Evolutionary conservation across 2,888 invertebrate species (phyloP), one percentile per base, ranked within the genome.

Genomic region (Entomobrya proxima): DNA sequence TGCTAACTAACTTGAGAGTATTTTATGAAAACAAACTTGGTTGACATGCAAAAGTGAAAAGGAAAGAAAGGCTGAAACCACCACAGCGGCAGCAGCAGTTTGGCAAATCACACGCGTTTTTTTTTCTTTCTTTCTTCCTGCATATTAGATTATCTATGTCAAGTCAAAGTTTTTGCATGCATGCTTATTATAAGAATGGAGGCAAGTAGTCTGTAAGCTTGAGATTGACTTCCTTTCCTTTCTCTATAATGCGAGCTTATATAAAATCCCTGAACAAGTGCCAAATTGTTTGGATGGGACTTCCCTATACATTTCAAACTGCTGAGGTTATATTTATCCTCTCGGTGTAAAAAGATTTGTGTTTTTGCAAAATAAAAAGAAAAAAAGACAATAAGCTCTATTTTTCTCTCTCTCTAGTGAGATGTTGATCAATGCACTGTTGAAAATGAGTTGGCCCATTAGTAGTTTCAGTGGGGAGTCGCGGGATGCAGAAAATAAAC

Each of bases 301-400:
- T 85, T 85, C 61, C 78, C 85, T 72, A 35, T 18, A 61, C 67
- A 37, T 61, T 64, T 72, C 5, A 64, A 44, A 37, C 50, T 61
- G 74, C 75, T 74, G 61, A 75, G 64, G 79, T 79, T 85, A 85
- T 74, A 85, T 85, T 85, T 85, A 85, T 85, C 85, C 64, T 69
- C 55, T 55, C n/a, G 55, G 40, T 76, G 27, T 61, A 67, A 79
- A 24, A 64, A 72, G 37, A 47, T 74, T 50, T 74, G 44, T 15
- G 15, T 74, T 50, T 55, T 35, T 9, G 44, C 75, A 32, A 44
- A n/a, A n/a, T n/a, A n/a, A n/a, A n/a, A n/a, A n/a, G n/a, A n/a
- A n/a, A n/a, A n/a, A n/a, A n/a, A 61, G 35, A 83, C 83, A 83
- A 83, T 83, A 67, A 74, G 64, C 75, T n/a, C n/a, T n/a, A n/a